Base-by-base conservation (phyloP, 2,797 vertebrate genomes). In the Sebastes baramenuke region DNA sequence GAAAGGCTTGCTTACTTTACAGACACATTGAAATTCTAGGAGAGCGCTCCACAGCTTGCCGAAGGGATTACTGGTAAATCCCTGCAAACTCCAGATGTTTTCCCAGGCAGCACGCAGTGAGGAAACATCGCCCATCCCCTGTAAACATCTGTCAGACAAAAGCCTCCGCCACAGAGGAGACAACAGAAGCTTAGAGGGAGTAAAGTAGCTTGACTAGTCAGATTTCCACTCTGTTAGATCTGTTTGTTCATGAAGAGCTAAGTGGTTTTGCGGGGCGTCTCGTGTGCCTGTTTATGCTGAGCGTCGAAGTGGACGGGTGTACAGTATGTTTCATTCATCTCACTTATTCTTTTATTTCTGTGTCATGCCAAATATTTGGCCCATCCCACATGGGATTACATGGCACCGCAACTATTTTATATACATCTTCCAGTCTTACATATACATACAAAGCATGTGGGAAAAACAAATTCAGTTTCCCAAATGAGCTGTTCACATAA, bases 131-230 rank as follows among this genome's bases (percentile, higher is more conserved):
- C 86, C 85, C 92, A 85, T 86, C 86, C 91, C 88, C 90, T 93
- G 92, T 93, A 95, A 95, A 93, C 94, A 95, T 94, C 92, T 94
- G 95, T 94, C 90, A 93, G 87, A 94, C 94, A 94, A 95, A 94
- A 94, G 88, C 92, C 86, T 80, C 72, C 65, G 69, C 86, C 87
- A 70, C 90, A 49, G 87, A 84, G 72, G 83, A 94, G 86, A 93
- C 90, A 90, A 90, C 88, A 86, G 82, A 77, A 89, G 91, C 92
- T 92, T 83, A 88, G 72, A 83, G 73, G 66, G 75, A 90, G 86
- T 84, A 83, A 92, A 92, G 90, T 88, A 89, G 88, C 87, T 82
- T 67, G 80, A 90, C 90, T 64, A 79, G 85, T 91, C 80, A 84
- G 88, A 87, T 91, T 88, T 91, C 90, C 79, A 66, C 87, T 87